Evolutionary conservation across 2,888 invertebrate species (phyloP), one percentile per base, ranked within the genome.

Genomic region (Parapristionchus giblindavisi): DNA sequence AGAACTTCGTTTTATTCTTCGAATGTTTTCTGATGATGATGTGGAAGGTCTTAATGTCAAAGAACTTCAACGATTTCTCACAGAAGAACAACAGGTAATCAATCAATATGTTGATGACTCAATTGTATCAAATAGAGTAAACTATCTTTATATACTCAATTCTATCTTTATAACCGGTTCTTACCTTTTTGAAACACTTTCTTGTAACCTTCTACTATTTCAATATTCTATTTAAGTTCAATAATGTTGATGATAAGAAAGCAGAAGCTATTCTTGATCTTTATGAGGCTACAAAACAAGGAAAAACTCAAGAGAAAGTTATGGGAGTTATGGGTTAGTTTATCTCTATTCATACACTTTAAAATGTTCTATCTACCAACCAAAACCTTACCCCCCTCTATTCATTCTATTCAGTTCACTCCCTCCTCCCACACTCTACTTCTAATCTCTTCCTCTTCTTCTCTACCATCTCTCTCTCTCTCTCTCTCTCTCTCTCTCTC

Each of bases 1-100:
- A 14, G 91, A 91, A 83, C 83, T 91, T 17, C 89, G 90, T 75
- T 87, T 89, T 61, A 83, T 91, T 3, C 90, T 90, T 79, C 79
- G 89, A 77, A 87, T 89, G 81, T 72, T 72, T 36, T 60, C 58
- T 1, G 38, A 52, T 2, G 88, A 89, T 81, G 89, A 88, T 75
- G 89, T 89, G 65, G 89, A 89, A 66, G 89, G 88, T 29, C 88
- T 89, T 87, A 89, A 89, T 43, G 87, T 89, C 3, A 85, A 88
- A 61, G 91, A 91, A 81, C 85, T 92, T 54, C 86, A 88, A 51
- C 85, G 87, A 71, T 91, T 91, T 83, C 85, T 91, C 24, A 85
- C 86, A n/a, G 88, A 88, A 52, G 91, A 91, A 81, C 91, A 91
- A 86, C 87, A 89, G 83, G 90, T 90, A 27, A 56, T 77, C 34